Conservation (phyloP, 2,113 vertebrate species). For the Corythoichthys intestinalis region DNA sequence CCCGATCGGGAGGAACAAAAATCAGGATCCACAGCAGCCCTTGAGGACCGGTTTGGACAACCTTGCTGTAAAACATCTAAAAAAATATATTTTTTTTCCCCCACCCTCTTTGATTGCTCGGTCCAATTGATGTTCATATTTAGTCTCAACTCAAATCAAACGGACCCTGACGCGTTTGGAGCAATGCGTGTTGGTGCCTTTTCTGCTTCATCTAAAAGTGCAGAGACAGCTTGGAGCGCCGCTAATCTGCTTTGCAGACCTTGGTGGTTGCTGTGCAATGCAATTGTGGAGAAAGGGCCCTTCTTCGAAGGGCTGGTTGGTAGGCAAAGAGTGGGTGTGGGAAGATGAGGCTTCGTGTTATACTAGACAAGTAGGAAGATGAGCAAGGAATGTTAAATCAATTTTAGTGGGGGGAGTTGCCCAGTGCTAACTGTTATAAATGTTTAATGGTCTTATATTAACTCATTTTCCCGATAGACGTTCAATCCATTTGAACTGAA, state of each 20-base stretch:
- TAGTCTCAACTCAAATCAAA: conserved; percentile 35
- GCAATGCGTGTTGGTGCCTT: conserved; percentile 19
- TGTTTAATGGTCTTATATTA: too few relatives aligned
- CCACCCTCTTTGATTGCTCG: conserved; percentile 27
- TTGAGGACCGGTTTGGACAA: too few relatives aligned
- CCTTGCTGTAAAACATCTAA: conserved; percentile 25
- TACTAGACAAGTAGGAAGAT: background rate
- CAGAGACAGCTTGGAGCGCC: conserved; percentile 45
- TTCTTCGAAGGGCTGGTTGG: conserved; percentile 43
- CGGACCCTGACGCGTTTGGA: conserved; percentile 21
- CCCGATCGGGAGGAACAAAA: too few relatives aligned
- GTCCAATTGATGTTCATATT: conserved; percentile 36
- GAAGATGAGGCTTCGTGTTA: conserved; percentile 1
- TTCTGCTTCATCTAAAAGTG: conserved; percentile 31
- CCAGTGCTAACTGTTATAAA: too few relatives aligned
- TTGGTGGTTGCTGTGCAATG: conserved; percentile 40
- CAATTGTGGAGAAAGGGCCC: conserved; percentile 44
- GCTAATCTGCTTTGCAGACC: conserved; percentile 46
- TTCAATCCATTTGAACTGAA: too few relatives aligned
- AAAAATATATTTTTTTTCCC: background rate
- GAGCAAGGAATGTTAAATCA: background rate
- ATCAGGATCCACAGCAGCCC: too few relatives aligned
- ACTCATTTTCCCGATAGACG: too few relatives aligned
- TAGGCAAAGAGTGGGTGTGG: conserved; percentile 20
- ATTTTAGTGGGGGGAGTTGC: background rate